Evolutionary conservation across 1,140 invertebrate genomes (phyloP).

Genomic region (Sinella curviseta): DNA sequence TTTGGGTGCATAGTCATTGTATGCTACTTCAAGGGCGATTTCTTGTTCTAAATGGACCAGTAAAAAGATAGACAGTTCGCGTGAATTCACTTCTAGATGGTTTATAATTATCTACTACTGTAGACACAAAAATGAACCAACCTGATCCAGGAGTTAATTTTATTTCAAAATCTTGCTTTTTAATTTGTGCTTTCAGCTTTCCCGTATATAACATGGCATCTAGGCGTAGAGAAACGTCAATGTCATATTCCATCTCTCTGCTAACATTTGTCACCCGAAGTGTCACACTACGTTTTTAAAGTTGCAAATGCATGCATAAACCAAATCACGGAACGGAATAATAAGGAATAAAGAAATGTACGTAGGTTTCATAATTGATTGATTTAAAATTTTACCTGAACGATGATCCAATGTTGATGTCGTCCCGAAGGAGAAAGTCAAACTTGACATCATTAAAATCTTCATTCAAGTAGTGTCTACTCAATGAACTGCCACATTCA

Average conservation of each 20-base stretch:
- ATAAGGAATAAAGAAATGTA: background rate
- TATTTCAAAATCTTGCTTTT: conserved; percentile 67
- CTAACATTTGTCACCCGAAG: conserved; percentile 73
- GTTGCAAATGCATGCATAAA: too few relatives aligned
- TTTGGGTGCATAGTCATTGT: conserved; percentile 75
- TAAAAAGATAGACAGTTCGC: background rate
- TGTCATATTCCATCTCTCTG: conserved; percentile 62
- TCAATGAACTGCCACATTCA: conserved; percentile 76
- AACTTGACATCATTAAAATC: conserved; percentile 85
- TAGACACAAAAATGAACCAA: conserved; percentile 33
- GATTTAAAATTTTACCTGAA: conserved; percentile 64
- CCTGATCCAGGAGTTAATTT: conserved; percentile 63
- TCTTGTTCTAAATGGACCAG: conserved; percentile 59
- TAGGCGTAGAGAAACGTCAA: conserved; percentile 70
- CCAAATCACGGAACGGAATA: background rate
- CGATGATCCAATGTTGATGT: conserved; percentile 81
- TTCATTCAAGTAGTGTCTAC: conserved; percentile 84
- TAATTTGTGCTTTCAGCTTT: conserved; percentile 69
- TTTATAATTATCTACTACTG: background rate
- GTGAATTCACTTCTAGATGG: too few relatives aligned
- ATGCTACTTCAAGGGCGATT: conserved; percentile 70
- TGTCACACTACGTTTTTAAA: conserved; percentile 58
- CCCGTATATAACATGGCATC: conserved; percentile 81
- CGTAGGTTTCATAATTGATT: background rate
- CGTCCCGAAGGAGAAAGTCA: conserved; percentile 77